Evolutionary conservation across 2,113 vertebrate species (phyloP).

Genomic region (Notothenia coriiceps): DNA sequence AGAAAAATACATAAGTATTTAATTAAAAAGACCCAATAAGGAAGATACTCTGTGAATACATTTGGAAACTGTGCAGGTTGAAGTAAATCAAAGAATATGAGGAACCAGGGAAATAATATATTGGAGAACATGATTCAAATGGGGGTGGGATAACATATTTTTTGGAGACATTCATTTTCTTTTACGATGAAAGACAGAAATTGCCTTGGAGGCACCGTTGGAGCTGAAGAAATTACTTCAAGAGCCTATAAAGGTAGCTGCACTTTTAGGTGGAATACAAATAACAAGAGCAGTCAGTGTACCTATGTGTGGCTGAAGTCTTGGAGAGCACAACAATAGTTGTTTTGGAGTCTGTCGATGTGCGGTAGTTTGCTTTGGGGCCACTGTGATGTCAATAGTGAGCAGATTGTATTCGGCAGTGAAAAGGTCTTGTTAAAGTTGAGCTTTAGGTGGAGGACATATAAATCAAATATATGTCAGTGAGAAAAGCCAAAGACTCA

Average conservation of each 20-base stretch:
- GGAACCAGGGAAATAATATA: constrained; percentile 30
- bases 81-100: constrained; percentile 27
- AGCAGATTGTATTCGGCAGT: neutral
- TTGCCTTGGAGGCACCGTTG: constrained; percentile 43
- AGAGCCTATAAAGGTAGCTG: constrained; percentile 8
- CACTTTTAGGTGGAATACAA: constrained; percentile 46
- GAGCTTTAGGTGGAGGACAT: constrained; percentile 6
- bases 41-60: neutral
- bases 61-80: constrained; percentile 12
- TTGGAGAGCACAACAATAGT: neutral
- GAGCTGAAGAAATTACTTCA: constrained; percentile 33
- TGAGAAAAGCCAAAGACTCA: neutral
- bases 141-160: constrained; percentile 28
- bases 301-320: constrained; percentile 7
- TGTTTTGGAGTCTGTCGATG: constrained; percentile 6
- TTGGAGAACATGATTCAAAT: constrained; percentile 36
- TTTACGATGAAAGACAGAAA: constrained; percentile 47
- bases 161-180: constrained; percentile 51
- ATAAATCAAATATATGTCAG: neutral
- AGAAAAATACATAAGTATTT: neutral
- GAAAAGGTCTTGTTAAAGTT: constrained; percentile 12
- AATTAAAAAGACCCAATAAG: constrained; percentile 12
- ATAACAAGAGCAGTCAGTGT: constrained; percentile 26
- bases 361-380: constrained; percentile 7
- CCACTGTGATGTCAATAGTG: neutral